Evolutionary conservation across 2,113 vertebrate species (phyloP).

Genomic region (Hydrochoerus hydrochaeris): DNA sequence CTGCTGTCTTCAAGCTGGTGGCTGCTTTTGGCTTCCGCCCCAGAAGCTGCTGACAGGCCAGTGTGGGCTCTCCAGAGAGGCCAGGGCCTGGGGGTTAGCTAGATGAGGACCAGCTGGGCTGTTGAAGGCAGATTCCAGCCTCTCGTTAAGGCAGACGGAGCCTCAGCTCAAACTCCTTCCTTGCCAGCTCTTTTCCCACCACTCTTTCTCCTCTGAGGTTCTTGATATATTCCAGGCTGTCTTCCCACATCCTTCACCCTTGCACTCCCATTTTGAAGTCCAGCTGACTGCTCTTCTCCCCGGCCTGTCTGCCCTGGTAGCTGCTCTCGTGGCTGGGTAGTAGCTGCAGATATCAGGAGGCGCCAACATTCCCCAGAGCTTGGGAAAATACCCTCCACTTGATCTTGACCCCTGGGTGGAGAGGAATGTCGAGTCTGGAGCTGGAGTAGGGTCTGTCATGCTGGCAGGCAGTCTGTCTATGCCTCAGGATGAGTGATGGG

Average conservation of each 20-base stretch:
- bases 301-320: neutral
- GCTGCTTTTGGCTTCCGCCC: neutral
- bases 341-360: conserved; percentile 69
- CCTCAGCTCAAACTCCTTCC: neutral
- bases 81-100: conserved; percentile 24
- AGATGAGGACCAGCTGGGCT: conserved; percentile 11
- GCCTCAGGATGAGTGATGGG: neutral
- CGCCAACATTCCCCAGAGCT: conserved; percentile 56
- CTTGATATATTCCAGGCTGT: neutral
- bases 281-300: neutral
- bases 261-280: neutral
- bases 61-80: conserved; percentile 32
- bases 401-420: conserved; percentile 78
- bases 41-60: conserved; percentile 32
- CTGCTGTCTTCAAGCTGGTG: neutral
- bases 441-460: conserved; percentile 71
- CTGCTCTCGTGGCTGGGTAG: neutral
- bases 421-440: conserved; percentile 79
- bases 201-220: neutral
- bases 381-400: conserved; percentile 82
- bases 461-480: conserved; percentile 56
- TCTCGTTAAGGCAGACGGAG: neutral
- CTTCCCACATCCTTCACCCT: neutral
- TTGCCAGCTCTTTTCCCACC: neutral
- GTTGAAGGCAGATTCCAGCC: neutral